A percentile compares a stretch with the other conserved stretches of the same genome.
Evolutionary conservation across 2,113 vertebrate species (phyloP).

Genomic region (Petrocephalus microphthalmus): DNA sequence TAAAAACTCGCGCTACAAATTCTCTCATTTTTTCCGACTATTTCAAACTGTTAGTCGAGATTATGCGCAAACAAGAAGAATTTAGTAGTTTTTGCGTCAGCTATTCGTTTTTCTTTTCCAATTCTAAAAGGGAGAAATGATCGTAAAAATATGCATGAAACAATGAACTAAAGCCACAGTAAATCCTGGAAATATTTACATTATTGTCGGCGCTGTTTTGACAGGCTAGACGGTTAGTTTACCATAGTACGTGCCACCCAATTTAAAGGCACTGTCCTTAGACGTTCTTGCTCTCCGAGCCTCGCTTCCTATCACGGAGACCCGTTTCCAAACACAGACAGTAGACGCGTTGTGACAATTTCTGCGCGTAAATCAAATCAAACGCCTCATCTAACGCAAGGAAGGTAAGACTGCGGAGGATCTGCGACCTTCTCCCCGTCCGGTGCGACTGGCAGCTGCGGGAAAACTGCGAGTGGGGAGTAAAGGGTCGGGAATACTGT

Average conservation of each 20-base stretch:
- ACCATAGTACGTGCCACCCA: background rate
- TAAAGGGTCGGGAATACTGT: conserved; percentile 63
- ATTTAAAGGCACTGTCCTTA: background rate
- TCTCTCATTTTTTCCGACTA: background rate
- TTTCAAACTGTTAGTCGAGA: background rate
- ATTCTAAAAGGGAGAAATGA: background rate
- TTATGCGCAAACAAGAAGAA: background rate
- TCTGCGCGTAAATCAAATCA: background rate
- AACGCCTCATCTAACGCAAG: background rate
- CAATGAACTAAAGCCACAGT: background rate
- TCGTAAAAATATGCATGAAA: background rate
- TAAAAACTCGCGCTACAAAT: background rate
- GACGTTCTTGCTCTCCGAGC: no score
- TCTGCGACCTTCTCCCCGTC: no score
- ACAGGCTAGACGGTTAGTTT: background rate
- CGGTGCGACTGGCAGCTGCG: no score
- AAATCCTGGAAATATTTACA: background rate
- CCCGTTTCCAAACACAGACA: background rate
- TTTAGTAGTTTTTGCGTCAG: background rate
- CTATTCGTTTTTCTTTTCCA: background rate
- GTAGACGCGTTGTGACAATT: background rate
- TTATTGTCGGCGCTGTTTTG: background rate
- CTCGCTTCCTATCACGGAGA: background rate
- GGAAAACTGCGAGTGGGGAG: conserved; percentile 49
- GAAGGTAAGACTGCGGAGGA: no score